Evolutionary conservation across 2,797 vertebrate genomes (phyloP), one percentile per base, ranked within the genome.

Genomic region (Diceros bicornis): DNA sequence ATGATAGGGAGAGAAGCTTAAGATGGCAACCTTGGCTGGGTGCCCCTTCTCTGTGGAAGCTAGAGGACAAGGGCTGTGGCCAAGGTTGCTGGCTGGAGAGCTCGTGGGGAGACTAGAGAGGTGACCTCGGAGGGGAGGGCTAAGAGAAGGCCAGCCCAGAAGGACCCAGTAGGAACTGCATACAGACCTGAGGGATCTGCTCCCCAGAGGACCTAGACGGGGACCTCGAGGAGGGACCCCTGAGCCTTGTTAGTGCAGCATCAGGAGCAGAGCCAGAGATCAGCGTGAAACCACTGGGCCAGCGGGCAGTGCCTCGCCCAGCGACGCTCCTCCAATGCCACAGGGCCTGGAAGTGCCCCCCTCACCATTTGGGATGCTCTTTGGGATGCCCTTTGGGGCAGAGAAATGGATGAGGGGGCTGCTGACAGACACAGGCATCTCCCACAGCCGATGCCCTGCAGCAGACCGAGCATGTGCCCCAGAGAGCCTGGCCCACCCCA

Each of bases 321-420:
- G 18, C 0, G 2, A 6, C 10, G 16, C 34, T 71, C 25, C 14
- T 68, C 20, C 2, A 0, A 1, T 0, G 4, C 29, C 64, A 1
- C 0, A 2, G 8, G 61, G 4, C 6, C 34, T 8, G 17, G 61
- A 21, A 23, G 37, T 4, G 0, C 1, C 29, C 25, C 27, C 14
- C 32, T 87, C 27, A 7, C 29, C 72, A 18, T 41, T 41, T 41
- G 41, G 23, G n/a, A 20, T 4, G n/a, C 41, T 32, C 23, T 41
- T 41, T 41, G 41, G 23, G n/a, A 20, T 4, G n/a, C 41, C 37
- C 4, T 62, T 52, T 37, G 78, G 61, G 44, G 27, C 18, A 14
- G 25, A 62, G 44, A 55, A 34, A 12, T 10, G 11, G 4, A 4
- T 4, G 23, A 20, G 32, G 34, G 1, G 2, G 18, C 32, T 55